Percentiles rank a stretch among this genome's conserved stretches.
phyloP scores from a whole-genome alignment of 2,113 vertebrate genomes.

The Leptodactylus fuscus region DNA sequence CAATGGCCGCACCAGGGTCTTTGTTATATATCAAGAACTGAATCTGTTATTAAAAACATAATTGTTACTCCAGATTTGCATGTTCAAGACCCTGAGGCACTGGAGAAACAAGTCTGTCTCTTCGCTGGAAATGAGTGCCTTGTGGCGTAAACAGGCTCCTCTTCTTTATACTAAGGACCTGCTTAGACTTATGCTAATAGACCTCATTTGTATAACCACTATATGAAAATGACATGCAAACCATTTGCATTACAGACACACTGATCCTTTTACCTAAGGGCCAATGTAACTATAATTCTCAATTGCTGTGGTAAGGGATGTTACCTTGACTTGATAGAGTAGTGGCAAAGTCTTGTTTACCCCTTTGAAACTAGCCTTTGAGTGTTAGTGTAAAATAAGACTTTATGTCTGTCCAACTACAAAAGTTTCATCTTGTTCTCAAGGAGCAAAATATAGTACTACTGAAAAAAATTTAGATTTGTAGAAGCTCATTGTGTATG shows the following conservation, averaged over 20 bases:
- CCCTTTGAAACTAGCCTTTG: too few species aligned
- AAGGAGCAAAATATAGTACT: not conserved
- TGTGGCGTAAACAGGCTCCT: not conserved
- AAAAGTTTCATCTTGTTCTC: not conserved
- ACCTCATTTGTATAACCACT: slow-evolving; percentile 42
- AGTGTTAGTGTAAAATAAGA: not conserved
- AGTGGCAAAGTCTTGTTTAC: too few species aligned
- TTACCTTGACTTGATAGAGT: too few species aligned
- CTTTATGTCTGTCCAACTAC: not conserved
- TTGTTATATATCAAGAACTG: not conserved
- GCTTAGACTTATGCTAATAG: slow-evolving; percentile 31
- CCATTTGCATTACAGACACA: slow-evolving; percentile 14
- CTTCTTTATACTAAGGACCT: not conserved
- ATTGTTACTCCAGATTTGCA: slow-evolving; percentile 39
- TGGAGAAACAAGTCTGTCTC: not conserved
- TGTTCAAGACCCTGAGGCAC: slow-evolving; percentile 32
- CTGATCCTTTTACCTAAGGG: slow-evolving; percentile 14
- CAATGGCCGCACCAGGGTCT: not conserved
- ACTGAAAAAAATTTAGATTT: not conserved
- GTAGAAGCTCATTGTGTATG: not conserved
- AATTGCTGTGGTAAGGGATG: too few species aligned
- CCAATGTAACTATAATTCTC: not conserved
- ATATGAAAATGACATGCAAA: slow-evolving; percentile 41
- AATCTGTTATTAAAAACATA: not conserved
- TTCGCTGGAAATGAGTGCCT: slow-evolving; percentile 1